Conservation (phyloP, 2,888 invertebrate genomes). For the Hirudinaria manillensis region DNA sequence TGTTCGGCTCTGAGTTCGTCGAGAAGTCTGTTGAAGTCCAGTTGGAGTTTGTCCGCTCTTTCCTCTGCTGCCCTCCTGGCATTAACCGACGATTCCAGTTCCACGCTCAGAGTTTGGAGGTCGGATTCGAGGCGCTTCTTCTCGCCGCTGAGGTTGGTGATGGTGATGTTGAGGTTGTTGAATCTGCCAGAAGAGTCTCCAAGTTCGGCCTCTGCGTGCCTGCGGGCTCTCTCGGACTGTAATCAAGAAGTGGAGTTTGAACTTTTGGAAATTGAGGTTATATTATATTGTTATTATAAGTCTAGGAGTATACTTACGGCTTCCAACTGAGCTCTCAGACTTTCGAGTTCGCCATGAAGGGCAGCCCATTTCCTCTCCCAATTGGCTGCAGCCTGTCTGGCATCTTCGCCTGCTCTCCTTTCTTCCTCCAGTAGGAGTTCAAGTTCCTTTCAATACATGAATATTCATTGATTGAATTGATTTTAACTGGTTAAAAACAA, state of each 20-base stretch:
- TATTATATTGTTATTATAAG: background rate
- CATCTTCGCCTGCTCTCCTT: slow-evolving; percentile 49
- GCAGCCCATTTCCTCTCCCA: slow-evolving; percentile 56
- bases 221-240: slow-evolving; percentile 53
- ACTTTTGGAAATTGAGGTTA: background rate
- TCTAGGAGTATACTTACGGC: slow-evolving; percentile 44
- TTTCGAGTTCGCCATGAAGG: slow-evolving; percentile 88
- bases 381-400: slow-evolving; percentile 47
- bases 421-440: slow-evolving; percentile 51
- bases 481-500: no score
- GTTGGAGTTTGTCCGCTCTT: slow-evolving; percentile 41
- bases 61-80: slow-evolving; percentile 45
- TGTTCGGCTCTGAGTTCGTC: slow-evolving; percentile 54
- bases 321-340: slow-evolving; percentile 61
- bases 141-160: slow-evolving; percentile 85
- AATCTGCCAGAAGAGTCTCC: slow-evolving; percentile 86
- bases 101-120: slow-evolving; percentile 79
- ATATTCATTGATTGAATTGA: background rate
- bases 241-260: background rate
- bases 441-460: slow-evolving; percentile 46
- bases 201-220: slow-evolving; percentile 60
- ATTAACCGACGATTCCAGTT: slow-evolving; percentile 82
- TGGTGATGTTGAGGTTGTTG: slow-evolving; percentile 87
- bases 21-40: slow-evolving; percentile 48
- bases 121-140: slow-evolving; percentile 94